Evolutionary conservation across 1,140 invertebrate genomes (phyloP).

Genomic region (Matsumurasca onukii): DNA sequence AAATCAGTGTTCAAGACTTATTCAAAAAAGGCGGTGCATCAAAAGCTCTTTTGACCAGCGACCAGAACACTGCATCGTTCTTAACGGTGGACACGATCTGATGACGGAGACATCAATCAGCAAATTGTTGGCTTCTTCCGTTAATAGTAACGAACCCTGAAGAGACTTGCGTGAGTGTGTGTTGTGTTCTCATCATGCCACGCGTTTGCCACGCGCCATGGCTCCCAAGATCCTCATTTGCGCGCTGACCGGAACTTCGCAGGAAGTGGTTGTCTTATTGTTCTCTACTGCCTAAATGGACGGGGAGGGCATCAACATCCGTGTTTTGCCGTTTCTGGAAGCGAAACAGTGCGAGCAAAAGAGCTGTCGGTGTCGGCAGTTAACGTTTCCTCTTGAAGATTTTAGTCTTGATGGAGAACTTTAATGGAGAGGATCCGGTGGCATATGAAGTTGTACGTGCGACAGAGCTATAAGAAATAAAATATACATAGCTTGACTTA

Average conservation of each 20-base stretch:
- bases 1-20: too few species aligned
- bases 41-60: too few species aligned
- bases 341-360: neutral
- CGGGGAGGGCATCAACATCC: conserved; percentile 4
- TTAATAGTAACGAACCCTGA: conserved; percentile 2
- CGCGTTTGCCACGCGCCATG: conserved; percentile 10
- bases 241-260: conserved; percentile 7
- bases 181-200: neutral
- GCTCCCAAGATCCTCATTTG: conserved; percentile 19
- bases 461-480: too few species aligned
- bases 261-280: conserved; percentile 13
- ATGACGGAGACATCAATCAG: neutral
- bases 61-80: too few species aligned
- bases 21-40: too few species aligned
- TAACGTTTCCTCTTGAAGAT: too few species aligned
- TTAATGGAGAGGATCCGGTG: too few species aligned
- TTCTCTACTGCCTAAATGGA: conserved; percentile 12
- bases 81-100: conserved; percentile 2
- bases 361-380: neutral
- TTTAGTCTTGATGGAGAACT: too few species aligned
- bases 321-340: neutral
- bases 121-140: conserved; percentile 8
- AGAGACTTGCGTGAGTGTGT: conserved; percentile 7
- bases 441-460: too few species aligned
- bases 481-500: too few species aligned